phyloP scores from a whole-genome alignment of 2,797 vertebrate genomes.

The Halcyon leucocephala region DNA sequence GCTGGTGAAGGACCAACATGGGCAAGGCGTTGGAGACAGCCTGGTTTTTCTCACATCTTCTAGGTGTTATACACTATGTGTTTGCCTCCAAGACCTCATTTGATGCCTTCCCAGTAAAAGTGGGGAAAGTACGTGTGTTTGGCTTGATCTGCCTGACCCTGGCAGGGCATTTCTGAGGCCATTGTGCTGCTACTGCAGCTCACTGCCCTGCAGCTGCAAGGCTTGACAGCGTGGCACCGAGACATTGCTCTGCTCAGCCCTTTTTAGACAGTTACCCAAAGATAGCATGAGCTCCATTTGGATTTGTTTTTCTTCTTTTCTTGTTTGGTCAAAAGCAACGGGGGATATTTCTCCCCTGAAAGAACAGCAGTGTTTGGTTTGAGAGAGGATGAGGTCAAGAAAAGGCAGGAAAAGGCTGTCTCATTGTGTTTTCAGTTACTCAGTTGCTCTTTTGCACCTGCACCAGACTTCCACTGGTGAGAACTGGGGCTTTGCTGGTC shows the following conservation, averaged over 20 bases:
- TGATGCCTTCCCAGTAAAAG: not conserved
- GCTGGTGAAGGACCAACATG: not conserved
- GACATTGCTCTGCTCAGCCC: not conserved
- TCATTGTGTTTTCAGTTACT: conserved; percentile 16
- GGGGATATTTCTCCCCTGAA: not conserved
- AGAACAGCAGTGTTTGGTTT: conserved; percentile 51
- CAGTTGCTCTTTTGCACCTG: conserved; percentile 54
- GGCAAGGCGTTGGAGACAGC: not conserved
- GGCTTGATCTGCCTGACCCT: not conserved
- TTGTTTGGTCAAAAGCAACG: conserved; percentile 8
- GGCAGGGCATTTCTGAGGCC: not conserved
- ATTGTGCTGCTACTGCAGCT: conserved; percentile 15
- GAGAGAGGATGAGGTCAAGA: conserved; percentile 61
- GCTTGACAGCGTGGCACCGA: not conserved
- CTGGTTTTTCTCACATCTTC: not conserved
- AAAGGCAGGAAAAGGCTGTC: conserved; percentile 59
- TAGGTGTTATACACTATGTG: accelerated
- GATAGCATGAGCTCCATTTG: not conserved
- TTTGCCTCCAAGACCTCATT: not conserved
- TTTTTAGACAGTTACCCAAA: not conserved
- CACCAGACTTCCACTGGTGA: conserved; percentile 51
- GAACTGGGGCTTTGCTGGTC: conserved; percentile 34
- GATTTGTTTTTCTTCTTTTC: conserved; percentile 53
- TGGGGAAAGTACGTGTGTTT: not conserved
- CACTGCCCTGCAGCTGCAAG: not conserved